Evolutionary conservation across 2,113 vertebrate genomes (phyloP).

Genomic region (Sapajus apella): DNA sequence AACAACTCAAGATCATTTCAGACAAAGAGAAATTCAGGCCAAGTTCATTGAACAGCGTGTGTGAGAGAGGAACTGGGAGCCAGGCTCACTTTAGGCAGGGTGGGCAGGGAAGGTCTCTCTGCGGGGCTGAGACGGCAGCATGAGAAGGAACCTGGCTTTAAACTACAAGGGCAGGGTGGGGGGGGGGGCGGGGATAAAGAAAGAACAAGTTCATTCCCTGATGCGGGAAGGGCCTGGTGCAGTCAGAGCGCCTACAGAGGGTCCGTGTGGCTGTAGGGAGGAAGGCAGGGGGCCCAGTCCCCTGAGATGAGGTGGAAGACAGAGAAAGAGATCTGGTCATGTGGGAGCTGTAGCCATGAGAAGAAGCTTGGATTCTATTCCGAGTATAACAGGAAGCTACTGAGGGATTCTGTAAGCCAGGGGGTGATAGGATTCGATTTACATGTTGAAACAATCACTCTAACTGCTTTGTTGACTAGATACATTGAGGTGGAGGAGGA

Average conservation of each 20-base stretch:
- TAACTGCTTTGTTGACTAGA: background rate
- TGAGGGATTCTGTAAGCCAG: background rate
- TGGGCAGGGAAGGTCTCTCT: background rate
- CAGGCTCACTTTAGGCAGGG: background rate
- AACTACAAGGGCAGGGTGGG: too few species aligned
- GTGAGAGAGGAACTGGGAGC: background rate
- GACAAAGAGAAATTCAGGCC: rapidly evolving
- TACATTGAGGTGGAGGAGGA: too few species aligned
- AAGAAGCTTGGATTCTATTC: background rate
- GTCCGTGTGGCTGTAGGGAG: rapidly evolving
- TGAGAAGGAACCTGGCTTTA: background rate
- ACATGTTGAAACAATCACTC: background rate
- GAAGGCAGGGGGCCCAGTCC: rapidly evolving
- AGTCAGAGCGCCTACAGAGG: background rate
- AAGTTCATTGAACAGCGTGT: background rate
- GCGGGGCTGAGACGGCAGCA: background rate
- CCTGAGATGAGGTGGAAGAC: background rate
- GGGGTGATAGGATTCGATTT: background rate
- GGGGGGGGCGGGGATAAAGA: background rate
- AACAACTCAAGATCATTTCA: background rate
- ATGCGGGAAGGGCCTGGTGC: background rate
- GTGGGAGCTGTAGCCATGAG: rapidly evolving
- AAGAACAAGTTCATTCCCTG: background rate
- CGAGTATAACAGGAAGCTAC: background rate
- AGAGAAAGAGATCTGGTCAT: background rate